Evolutionary conservation across 2,113 vertebrate species (phyloP), one percentile per base, ranked within the genome.

Genomic region (Zeus faber): DNA sequence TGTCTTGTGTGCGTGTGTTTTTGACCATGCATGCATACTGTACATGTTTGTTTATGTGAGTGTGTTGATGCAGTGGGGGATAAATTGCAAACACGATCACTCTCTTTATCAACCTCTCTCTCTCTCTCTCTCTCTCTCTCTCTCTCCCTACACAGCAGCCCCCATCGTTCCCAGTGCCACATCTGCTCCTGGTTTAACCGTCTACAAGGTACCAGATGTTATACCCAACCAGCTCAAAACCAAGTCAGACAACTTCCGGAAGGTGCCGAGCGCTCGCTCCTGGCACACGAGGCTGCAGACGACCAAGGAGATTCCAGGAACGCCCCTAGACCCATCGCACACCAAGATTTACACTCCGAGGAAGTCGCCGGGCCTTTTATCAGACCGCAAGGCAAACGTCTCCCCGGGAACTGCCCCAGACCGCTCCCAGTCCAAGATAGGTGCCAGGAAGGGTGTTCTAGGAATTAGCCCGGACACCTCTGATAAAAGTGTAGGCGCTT

Each of bases 151-250:
- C 23, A 4, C 58, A 69, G 69, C 41, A 18, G 53, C 53, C 7
- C 9, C 50, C 35, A 43, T 72, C 56, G n/a, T n/a, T n/a, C n/a
- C n/a, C n/a, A 58, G 29, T 5, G 4, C 20, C 44, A 74, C 69
- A 64, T 66, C 75, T 70, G 70, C 23, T 65, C 58, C 72, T 35
- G 61, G 0, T 44, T 53, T 25, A 0, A 67, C 68, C 1, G 22
- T 41, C 54, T 41, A 63, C 58, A 48, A 62, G 55, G 26, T n/a
- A 5, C 65, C 76, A 70, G 70, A 72, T 67, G 68, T 79, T 49
- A 58, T 24, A 31, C 62, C 50, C 10, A 14, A 40, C 17, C 43
- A 43, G 1, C 26, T 18, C 4, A 17, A 43, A 4, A 14, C 44
- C 1, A 16, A 33, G 10, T 4, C 6, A 16, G 58, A 33, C 27